Percentiles rank a stretch among this genome's conserved stretches.
Conservation (phyloP, 2,113 vertebrate species). For the Sporophila hypoxantha region DNA sequence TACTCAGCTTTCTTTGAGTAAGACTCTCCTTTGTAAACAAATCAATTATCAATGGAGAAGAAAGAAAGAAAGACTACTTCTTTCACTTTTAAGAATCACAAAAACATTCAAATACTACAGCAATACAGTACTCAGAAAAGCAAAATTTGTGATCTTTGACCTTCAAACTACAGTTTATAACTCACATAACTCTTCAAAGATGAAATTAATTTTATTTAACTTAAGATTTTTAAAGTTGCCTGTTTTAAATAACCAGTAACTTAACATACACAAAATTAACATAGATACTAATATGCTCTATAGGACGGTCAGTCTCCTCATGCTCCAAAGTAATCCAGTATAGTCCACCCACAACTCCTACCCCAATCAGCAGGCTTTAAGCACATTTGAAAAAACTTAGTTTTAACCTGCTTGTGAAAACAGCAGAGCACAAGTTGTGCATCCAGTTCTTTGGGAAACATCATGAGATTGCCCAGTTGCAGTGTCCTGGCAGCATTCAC, state of each 20-base stretch:
- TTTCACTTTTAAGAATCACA: not conserved
- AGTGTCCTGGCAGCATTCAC: not conserved
- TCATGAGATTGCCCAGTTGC: not conserved
- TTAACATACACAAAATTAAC: not conserved
- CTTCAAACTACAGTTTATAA: not conserved
- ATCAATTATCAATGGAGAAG: not conserved
- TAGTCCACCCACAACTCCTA: not conserved
- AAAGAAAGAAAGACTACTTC: not conserved
- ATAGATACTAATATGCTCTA: not conserved
- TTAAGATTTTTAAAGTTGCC: not conserved
- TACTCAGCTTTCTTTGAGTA: not conserved
- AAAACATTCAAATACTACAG: not conserved
- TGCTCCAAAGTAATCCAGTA: not conserved
- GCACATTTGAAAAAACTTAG: not conserved
- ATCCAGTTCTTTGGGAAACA: not conserved
- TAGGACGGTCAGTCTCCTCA: not conserved
- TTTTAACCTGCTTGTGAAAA: not conserved
- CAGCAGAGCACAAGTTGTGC: not conserved
- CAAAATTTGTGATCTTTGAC: not conserved
- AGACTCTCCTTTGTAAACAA: not conserved
- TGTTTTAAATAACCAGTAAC: not conserved
- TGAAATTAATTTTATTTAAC: not conserved
- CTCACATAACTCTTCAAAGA: not conserved
- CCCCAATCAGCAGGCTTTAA: not conserved
- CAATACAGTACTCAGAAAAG: not conserved